phyloP scores from a whole-genome alignment of 2,113 vertebrate genomes.

The Brevimyrus niger region DNA sequence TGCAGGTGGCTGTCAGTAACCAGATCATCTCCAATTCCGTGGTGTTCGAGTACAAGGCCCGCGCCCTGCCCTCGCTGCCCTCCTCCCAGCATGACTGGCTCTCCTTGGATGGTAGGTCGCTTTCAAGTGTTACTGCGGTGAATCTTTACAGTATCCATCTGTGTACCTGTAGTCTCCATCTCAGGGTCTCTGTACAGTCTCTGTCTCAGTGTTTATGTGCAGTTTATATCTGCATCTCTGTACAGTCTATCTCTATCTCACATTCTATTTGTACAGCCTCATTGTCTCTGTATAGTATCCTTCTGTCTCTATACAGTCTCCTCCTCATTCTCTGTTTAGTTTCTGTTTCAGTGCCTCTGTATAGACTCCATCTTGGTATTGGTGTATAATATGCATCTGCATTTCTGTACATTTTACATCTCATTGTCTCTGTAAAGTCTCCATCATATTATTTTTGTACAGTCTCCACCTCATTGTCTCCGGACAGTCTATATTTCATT shows the following conservation, averaged over 20 bases:
- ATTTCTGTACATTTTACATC: background rate
- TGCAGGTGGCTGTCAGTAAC: constrained; percentile 96
- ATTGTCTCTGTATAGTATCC: background rate
- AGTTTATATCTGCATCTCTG: background rate
- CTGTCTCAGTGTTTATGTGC: background rate
- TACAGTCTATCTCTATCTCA: background rate
- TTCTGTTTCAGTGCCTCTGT: background rate
- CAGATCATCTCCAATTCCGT: constrained; percentile 99
- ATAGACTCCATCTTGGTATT: background rate
- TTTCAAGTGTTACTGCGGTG: background rate
- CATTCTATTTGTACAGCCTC: background rate
- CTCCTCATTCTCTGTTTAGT: background rate
- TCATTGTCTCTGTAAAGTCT: no score
- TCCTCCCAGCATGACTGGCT: constrained; percentile 99
- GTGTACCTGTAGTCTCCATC: background rate
- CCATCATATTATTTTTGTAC: background rate
- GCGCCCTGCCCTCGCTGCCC: constrained; percentile 89
- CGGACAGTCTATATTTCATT: no score
- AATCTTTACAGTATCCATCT: background rate
- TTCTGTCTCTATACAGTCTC: background rate
- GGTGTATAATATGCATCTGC: background rate
- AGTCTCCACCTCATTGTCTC: no score
- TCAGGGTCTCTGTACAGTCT: background rate
- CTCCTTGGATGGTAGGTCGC: constrained; percentile 84
- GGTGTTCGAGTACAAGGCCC: constrained; percentile 98